Base-by-base conservation (phyloP, 2,797 vertebrate genomes). In the Poliocrania exsul region DNA sequence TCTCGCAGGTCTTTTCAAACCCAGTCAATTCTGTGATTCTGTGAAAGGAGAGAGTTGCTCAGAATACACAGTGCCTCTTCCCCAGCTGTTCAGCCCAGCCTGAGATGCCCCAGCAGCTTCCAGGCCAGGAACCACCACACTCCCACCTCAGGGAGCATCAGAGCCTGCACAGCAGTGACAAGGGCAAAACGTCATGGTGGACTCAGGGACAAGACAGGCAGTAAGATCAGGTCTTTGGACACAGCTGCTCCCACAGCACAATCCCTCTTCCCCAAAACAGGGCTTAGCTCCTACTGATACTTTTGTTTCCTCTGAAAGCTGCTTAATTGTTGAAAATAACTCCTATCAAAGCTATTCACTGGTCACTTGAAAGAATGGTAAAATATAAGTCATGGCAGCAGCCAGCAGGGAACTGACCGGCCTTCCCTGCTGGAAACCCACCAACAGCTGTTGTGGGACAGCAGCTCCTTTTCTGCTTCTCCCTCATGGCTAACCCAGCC, bases 341-440 rank as follows among this genome's bases (percentile, higher is more conserved):
- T 92, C 81, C 72, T 88, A 87, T 58, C 90, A 90, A 90, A 90
- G 83, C 77, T 49, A 58, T 38, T 93, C 51, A 40, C 40, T 86
- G 37, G 62, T 66, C 69, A 64, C 81, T 88, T 80, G 88, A 77
- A 86, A 86, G 58, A 87, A 90, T 58, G 69, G 50, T 53, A 60
- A 72, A 88, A 49, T 13, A 95, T 3, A 16, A 85, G 88, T 23
- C 24, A 13, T 62, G 95, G 92, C 95, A 95, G 88, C 71, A 90
- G 86, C 33, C 95, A 95, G 95, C 93, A 77, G 94, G 94, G 89
- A 92, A 81, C 31, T 72, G 0, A 3, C 18, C 64, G 81, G 88
- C 54, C 72, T 47, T 92, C 95, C 72, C 93, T 83, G 93, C 82
- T 93, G 96, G 94, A 95, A 86, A 66, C 23, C 20, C 77, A 58